Conservation (phyloP, 2,113 vertebrate species). For the Sardina pilchardus region DNA sequence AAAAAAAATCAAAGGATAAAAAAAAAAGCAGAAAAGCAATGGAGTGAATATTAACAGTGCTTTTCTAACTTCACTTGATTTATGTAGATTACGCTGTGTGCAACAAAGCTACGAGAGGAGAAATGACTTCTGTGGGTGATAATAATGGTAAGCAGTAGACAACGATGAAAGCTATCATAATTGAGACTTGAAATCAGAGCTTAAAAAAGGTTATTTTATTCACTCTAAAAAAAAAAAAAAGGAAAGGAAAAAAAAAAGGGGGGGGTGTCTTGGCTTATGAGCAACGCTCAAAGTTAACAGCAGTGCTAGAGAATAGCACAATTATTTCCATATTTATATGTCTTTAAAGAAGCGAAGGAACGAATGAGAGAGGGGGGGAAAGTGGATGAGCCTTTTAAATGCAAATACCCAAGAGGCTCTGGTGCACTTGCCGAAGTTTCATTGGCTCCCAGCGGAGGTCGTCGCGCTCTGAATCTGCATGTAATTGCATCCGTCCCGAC, state of each 20-base stretch:
- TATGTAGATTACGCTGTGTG: not conserved
- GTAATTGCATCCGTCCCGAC: constrained; percentile 46
- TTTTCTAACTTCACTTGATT: not conserved
- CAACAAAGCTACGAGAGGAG: not conserved
- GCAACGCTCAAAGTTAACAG: not conserved
- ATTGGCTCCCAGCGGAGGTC: constrained; percentile 51
- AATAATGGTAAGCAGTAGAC: not conserved
- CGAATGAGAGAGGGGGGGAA: not conserved
- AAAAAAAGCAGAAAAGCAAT: not conserved
- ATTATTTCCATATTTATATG: constrained; percentile 52
- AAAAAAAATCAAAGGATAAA: not conserved
- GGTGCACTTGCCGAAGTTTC: constrained; percentile 51
- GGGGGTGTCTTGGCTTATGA: not conserved
- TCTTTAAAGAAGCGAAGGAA: not conserved
- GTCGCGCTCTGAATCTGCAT: constrained; percentile 56
- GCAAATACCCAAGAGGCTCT: constrained; percentile 60
- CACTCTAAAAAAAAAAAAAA: not conserved
- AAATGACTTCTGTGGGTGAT: not conserved
- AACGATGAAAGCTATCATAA: constrained; percentile 5
- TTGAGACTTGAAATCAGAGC: constrained; percentile 46
- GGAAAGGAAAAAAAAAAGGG: not conserved
- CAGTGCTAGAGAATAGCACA: constrained; percentile 31
- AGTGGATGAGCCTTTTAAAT: constrained; percentile 57
- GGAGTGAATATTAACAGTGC: not conserved
- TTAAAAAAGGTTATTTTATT: constrained; percentile 16